Percentiles rank a stretch among this genome's conserved stretches.
These are phyloP conservation scores for Kradibia gibbosae DNA, from an alignment of 1,140 invertebrate genomes.

Conservation along the genomic window DNA sequence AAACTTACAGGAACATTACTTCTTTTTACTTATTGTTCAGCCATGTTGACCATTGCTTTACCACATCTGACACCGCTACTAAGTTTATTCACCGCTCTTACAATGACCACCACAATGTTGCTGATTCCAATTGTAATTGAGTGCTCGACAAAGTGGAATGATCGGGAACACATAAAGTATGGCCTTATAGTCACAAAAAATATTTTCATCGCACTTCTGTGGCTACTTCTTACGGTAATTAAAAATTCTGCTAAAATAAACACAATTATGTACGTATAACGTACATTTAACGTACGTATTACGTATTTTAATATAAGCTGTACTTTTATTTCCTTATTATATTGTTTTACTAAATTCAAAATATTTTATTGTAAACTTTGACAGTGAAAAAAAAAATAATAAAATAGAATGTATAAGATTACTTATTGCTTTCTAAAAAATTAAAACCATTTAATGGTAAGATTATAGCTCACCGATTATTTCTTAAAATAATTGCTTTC, in stretches of 20 bases:
- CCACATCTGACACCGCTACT: slow-evolving; percentile 58
- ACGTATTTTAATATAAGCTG: too few relatives aligned
- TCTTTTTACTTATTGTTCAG: slow-evolving; percentile 44
- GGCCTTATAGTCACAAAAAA: slow-evolving; percentile 53
- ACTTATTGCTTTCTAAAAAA: too few relatives aligned
- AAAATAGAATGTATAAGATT: too few relatives aligned
- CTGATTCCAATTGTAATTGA: slow-evolving; percentile 80
- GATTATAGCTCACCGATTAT: too few relatives aligned
- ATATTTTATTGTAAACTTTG: too few relatives aligned
- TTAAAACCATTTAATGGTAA: too few relatives aligned
- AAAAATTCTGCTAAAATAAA: background rate
- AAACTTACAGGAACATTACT: background rate
- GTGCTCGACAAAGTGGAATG: slow-evolving; percentile 62
- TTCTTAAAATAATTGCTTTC: too few relatives aligned
- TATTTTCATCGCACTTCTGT: slow-evolving; percentile 53
- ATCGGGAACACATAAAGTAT: background rate
- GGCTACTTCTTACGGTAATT: slow-evolving; percentile 54
- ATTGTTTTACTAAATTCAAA: too few relatives aligned
- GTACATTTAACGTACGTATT: too few relatives aligned
- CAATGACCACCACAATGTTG: slow-evolving; percentile 57
- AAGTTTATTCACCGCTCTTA: slow-evolving; percentile 55
- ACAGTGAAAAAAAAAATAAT: too few relatives aligned
- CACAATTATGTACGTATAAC: too few relatives aligned
- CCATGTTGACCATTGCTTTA: slow-evolving; percentile 54
- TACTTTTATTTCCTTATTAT: too few relatives aligned